A percentile compares a stretch with the other conserved stretches of the same genome.
Evolutionary conservation across 2,113 vertebrate genomes (phyloP).

Genomic region (Leptodactylus fuscus): DNA sequence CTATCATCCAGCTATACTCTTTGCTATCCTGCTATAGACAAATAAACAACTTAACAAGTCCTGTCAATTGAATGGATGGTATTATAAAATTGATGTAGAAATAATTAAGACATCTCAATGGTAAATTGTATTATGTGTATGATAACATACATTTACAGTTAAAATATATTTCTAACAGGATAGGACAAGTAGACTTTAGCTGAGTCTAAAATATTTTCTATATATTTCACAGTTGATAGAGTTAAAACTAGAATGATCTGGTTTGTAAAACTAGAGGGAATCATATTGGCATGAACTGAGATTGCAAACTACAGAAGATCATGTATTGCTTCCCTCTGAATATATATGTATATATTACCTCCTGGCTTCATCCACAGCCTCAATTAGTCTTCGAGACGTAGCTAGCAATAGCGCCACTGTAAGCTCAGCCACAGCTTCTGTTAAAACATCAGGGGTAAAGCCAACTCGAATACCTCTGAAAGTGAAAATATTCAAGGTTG

Average conservation of each 20-base stretch:
- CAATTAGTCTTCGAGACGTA: constrained; percentile 76
- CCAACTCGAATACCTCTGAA: constrained; percentile 79
- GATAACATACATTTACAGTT: too few relatives aligned
- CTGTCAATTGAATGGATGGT: too few relatives aligned
- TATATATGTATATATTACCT: constrained; percentile 60
- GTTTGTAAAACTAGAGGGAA: not conserved
- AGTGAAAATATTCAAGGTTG: not conserved
- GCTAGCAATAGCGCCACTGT: constrained; percentile 77
- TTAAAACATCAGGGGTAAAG: constrained; percentile 74
- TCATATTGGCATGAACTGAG: not conserved
- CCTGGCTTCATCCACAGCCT: constrained; percentile 74
- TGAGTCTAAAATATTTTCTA: too few relatives aligned
- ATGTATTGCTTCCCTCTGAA: not conserved
- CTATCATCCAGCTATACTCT: too few relatives aligned
- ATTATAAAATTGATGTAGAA: too few relatives aligned
- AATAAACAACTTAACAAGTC: too few relatives aligned
- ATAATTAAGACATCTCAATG: too few relatives aligned
- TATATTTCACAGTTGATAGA: not conserved
- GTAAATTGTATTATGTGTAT: too few relatives aligned
- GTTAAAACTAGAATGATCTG: not conserved
- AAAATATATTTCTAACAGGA: too few relatives aligned
- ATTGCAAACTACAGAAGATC: not conserved
- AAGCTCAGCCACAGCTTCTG: constrained; percentile 74
- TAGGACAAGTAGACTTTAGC: too few relatives aligned
- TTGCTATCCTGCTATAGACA: too few relatives aligned